Percentiles rank a stretch among this genome's conserved stretches.
Evolutionary conservation across 2,797 vertebrate species (phyloP).

Genomic region (Mus minutoides): DNA sequence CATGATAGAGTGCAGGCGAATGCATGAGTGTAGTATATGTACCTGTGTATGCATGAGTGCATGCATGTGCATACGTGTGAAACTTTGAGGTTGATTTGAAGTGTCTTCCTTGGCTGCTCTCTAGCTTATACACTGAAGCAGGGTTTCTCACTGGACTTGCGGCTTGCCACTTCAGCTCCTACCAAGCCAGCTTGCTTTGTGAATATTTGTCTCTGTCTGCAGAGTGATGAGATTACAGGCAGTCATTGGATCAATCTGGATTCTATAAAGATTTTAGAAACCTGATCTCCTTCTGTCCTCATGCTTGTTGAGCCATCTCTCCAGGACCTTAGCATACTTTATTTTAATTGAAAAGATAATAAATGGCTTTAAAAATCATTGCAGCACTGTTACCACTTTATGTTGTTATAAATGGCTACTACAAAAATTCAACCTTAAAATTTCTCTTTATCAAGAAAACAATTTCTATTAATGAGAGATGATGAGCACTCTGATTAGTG

Average conservation of each 20-base stretch:
- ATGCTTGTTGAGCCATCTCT: not conserved
- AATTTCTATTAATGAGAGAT: not conserved
- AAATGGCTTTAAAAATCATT: conserved; percentile 29
- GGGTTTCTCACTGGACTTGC: not conserved
- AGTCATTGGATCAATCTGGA: not conserved
- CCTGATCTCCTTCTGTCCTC: not conserved
- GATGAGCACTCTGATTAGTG: not conserved
- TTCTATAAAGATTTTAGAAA: not conserved
- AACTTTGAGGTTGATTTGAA: not conserved
- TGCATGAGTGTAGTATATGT: not conserved
- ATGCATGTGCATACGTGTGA: too few relatives aligned
- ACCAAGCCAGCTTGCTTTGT: not conserved
- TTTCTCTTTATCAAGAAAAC: not conserved
- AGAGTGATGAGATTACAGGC: not conserved
- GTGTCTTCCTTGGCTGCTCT: not conserved
- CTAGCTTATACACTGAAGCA: not conserved
- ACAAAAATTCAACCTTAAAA: not conserved
- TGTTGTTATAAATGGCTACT: conserved; percentile 15
- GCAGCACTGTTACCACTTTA: not conserved
- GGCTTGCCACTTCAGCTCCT: not conserved
- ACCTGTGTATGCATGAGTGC: not conserved
- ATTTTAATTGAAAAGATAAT: not conserved
- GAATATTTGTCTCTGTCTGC: not conserved
- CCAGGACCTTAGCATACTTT: not conserved
- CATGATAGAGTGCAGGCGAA: too few relatives aligned